Base-by-base conservation (phyloP, 2,797 vertebrate genomes). In the Chromis chromis region DNA sequence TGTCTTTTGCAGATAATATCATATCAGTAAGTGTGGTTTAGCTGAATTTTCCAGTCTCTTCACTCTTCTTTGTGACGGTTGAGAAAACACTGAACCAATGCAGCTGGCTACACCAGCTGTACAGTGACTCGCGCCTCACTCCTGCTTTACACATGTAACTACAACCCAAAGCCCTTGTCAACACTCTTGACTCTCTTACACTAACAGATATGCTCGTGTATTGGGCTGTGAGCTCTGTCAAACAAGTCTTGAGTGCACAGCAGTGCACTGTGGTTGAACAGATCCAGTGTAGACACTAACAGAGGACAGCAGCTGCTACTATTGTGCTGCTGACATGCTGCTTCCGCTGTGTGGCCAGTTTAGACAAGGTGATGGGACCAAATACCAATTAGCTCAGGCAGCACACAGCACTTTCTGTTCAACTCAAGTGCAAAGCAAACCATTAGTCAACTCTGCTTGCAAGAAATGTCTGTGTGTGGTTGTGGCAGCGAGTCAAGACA, bases 361-460 rank as follows among this genome's bases (percentile, higher is more conserved):
- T 66, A 70, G 73, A 85, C 78, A 76, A 83, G 78, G 74, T 77
- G 70, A 81, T 68, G 73, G 69, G 54, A 85, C 52, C 63, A 86
- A 76, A 82, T 63, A 79, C 65, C 79, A 88, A 81, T 89, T 78
- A 87, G 53, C 74, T 62, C 64, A 70, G 62, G 75, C 78, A 81
- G 56, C 59, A 75, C 70, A 74, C 76, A 46, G 56, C 59, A 67
- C 70, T 82, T 75, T 76, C 50, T 70, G 77, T 81, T 70, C 52
- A 73, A 53, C 59, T 63, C 17, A 40, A 82, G 78, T 61, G 65
- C 49, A 68, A 5, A 63, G 63, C 56, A 65, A 72, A 61, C 78
- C 64, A 71, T 76, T 80, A 76, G 74, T 69, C 66, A 83, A 66
- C 11, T 6, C 36, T 69, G 54, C 33, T 65, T 66, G 70, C 28